Conservation (phyloP, 2,797 vertebrate genomes). For the Echiichthys vipera region DNA sequence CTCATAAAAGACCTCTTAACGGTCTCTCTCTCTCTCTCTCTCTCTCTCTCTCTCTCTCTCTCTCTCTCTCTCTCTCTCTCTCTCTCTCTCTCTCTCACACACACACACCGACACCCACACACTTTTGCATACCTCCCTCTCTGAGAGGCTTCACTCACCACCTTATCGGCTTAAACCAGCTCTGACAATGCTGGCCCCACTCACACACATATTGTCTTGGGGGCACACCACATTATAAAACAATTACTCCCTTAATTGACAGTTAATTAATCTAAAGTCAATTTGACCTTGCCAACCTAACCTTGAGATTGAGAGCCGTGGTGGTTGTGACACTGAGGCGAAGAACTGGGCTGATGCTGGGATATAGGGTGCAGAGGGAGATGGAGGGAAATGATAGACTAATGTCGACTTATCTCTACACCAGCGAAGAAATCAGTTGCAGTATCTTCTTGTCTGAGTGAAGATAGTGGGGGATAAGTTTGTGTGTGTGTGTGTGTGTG, state of each 20-base stretch:
- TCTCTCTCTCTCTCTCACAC: not conserved
- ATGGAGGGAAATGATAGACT: slow-evolving; percentile 30
- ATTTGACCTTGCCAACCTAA: slow-evolving; percentile 84
- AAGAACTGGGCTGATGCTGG: slow-evolving; percentile 25
- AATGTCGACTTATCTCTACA: slow-evolving; percentile 52
- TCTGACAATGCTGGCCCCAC: slow-evolving; percentile 74
- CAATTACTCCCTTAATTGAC: slow-evolving; percentile 87
- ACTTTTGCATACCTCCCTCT: slow-evolving; percentile 33
- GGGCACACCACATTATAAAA: slow-evolving; percentile 81
- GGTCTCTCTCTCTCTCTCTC: not conserved
- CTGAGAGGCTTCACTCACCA: slow-evolving; percentile 58
- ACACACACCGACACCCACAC: slow-evolving; percentile 21
- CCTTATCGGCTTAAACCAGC: slow-evolving; percentile 74
- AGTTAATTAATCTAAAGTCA: slow-evolving; percentile 89
- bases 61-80: not conserved
- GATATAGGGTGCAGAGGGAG: slow-evolving; percentile 18
- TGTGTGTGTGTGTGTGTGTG: slow-evolving; percentile 19
- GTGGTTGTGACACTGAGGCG: slow-evolving; percentile 48
- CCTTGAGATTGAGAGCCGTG: slow-evolving; percentile 77
- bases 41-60: not conserved
- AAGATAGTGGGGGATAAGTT: slow-evolving; percentile 17
- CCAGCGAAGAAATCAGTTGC: slow-evolving; percentile 38
- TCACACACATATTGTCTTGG: slow-evolving; percentile 76
- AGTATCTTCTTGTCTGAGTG: slow-evolving; percentile 44
- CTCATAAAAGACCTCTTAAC: slow-evolving; percentile 44